Base-by-base conservation (phyloP, 2,113 vertebrate genomes). In the Apistogramma diplotaenia region DNA sequence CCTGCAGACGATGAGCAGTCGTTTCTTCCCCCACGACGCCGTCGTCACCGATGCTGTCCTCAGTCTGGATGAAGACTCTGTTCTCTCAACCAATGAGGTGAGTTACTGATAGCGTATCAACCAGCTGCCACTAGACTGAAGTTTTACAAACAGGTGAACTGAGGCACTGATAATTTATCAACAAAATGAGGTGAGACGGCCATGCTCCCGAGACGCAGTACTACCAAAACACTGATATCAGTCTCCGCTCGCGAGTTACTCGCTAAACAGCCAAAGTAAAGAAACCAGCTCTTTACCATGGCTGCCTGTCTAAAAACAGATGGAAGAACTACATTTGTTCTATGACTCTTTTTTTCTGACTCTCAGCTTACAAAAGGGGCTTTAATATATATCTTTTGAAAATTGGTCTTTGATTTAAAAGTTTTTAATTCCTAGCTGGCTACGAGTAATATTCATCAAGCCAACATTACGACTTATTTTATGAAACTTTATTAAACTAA, bases 61-160 rank as follows among this genome's bases (percentile, higher is more conserved):
- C 84, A 96, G 95, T 81, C 92, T 96, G 89, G 96, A 96, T 40
- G 96, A 96, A 86, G 96, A 96, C 87, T 95, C 95, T 0, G 95
- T 96, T 27, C 93, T 96, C 60, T 96, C 96, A 4, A 96, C 95
- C 79, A 96, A 96, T 86, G 96, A 96, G 95, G 96, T 96, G 83
- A 91, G 94, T 82, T 31, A 12, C 49, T 16, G 23, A 40, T 51
- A 51, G 43, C 49, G 51, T 51, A 70, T 70, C 65, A n/a, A 70
- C 43, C 43, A 70, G n/a, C 65, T 51, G 23, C 29, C 25, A 31
- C 43, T 3, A 51, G 18, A 8, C 25, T 51, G 10, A 70, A 51
- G 65, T 31, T 49, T 72, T 23, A 37, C 2, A 10, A 70, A n/a
- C 67, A 5, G 54, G 27, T 83, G 73, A 77, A 70, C 56, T 79